Conservation (phyloP, 2,113 vertebrate species). For the Hyla sarda region DNA sequence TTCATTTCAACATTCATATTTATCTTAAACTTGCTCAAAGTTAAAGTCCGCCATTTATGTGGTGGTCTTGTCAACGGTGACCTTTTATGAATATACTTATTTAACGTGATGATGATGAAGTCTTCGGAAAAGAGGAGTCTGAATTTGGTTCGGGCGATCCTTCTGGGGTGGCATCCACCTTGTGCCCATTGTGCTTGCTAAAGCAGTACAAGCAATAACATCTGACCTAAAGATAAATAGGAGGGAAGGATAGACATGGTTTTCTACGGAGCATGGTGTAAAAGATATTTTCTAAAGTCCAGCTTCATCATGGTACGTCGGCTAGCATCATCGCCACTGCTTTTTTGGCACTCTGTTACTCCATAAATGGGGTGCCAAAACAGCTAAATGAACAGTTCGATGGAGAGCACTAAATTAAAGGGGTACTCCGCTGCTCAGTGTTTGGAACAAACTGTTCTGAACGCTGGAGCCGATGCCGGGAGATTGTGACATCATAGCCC, state of each 20-base stretch:
- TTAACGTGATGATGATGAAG: conserved; percentile 15
- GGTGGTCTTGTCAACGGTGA: conserved; percentile 42
- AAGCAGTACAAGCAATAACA: neutral
- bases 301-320: neutral
- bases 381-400: too few relatives aligned
- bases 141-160: conserved; percentile 12
- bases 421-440: too few relatives aligned
- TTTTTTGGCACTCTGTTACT: too few relatives aligned
- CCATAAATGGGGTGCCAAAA: too few relatives aligned
- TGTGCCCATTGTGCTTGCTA: neutral
- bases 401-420: too few relatives aligned
- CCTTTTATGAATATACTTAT: conserved; percentile 45
- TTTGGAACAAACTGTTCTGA: too few relatives aligned
- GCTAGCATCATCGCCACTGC: too few relatives aligned
- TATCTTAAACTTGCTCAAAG: conserved; percentile 48
- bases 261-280: neutral
- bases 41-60: conserved; percentile 47
- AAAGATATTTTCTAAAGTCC: neutral
- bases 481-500: too few relatives aligned
- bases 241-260: neutral
- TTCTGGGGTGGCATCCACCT: neutral
- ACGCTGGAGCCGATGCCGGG: too few relatives aligned
- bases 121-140: conserved; percentile 10
- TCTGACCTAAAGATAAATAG: neutral
- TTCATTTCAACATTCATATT: conserved; percentile 57